These are phyloP conservation scores for Troilus luridus DNA, from an alignment of 2,888 invertebrate genomes.

Conservation along the genomic window DNA sequence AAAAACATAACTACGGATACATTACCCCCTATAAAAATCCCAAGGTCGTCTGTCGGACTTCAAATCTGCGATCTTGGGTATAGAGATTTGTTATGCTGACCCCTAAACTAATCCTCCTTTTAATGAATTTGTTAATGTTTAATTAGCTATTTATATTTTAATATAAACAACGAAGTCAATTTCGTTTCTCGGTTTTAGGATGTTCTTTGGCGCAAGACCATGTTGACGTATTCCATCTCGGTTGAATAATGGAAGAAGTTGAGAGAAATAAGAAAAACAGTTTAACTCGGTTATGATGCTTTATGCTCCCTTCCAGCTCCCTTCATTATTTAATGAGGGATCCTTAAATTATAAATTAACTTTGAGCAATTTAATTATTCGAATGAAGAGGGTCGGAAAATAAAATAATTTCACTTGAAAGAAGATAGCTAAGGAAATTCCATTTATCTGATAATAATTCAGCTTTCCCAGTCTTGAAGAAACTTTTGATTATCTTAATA, in stretches of 20 bases:
- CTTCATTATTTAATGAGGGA: not conserved
- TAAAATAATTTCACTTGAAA: not conserved
- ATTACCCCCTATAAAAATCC: too few species aligned
- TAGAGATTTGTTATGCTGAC: too few species aligned
- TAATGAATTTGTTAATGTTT: too few species aligned
- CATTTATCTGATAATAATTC: not conserved
- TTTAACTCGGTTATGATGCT: slow-evolving; percentile 31
- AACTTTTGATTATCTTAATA: too few species aligned
- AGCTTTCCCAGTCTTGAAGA: not conserved
- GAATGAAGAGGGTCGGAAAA: not conserved
- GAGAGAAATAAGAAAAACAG: slow-evolving; percentile 36
- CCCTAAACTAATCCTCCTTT: too few species aligned
- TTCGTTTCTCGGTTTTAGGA: not conserved
- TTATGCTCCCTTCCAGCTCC: not conserved
- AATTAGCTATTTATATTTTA: too few species aligned
- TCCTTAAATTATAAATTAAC: slow-evolving; percentile 32
- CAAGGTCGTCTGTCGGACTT: too few species aligned
- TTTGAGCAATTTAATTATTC: slow-evolving; percentile 1
- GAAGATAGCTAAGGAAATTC: not conserved
- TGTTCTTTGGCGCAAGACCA: not conserved
- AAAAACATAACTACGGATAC: too few species aligned
- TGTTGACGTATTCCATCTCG: not conserved
- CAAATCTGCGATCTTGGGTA: too few species aligned
- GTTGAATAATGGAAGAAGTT: slow-evolving; percentile 4
- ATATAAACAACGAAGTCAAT: too few species aligned